Evolutionary conservation across 2,888 invertebrate genomes (phyloP).

Genomic region (Drosophila lutescens): DNA sequence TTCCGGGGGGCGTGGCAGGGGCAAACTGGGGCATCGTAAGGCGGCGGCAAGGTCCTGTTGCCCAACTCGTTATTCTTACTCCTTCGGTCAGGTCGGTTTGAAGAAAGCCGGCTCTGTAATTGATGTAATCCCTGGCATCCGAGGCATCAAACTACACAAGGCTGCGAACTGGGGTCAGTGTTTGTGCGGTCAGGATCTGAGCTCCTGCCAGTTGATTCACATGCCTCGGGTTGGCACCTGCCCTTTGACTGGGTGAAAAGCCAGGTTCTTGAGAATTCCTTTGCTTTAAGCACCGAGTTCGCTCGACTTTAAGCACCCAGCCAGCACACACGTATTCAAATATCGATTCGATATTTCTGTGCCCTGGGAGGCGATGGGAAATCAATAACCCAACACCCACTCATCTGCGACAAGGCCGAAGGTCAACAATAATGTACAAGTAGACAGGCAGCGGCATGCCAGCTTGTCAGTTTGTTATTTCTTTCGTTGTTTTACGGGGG

Average conservation of each 20-base stretch:
- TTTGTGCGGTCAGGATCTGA: slow-evolving; percentile 36
- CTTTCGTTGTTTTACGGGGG: slow-evolving; percentile 23
- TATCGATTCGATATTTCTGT: slow-evolving; percentile 29
- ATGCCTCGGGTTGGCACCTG: slow-evolving; percentile 26
- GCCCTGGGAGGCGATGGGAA: slow-evolving; percentile 41
- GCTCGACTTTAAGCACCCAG: slow-evolving; percentile 15
- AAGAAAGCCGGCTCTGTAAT: slow-evolving; percentile 70
- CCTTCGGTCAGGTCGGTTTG: slow-evolving; percentile 69
- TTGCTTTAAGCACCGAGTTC: background rate
- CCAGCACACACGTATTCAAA: slow-evolving; percentile 31
- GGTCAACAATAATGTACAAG: slow-evolving; percentile 63
- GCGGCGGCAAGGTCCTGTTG: slow-evolving; percentile 56
- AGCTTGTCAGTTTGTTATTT: slow-evolving; percentile 45
- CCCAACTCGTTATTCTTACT: slow-evolving; percentile 74
- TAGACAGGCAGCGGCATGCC: slow-evolving; percentile 54
- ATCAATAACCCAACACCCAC: slow-evolving; percentile 57
- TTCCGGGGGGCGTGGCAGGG: background rate
- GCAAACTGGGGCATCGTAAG: slow-evolving; percentile 54
- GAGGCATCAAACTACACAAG: slow-evolving; percentile 69
- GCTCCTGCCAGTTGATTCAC: slow-evolving; percentile 32
- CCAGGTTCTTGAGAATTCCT: slow-evolving; percentile 1
- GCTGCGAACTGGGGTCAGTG: slow-evolving; percentile 28
- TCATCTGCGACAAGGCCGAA: slow-evolving; percentile 54
- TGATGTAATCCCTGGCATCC: slow-evolving; percentile 73
- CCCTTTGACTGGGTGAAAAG: slow-evolving; percentile 14